Percentiles rank a stretch among this genome's conserved stretches.
These are phyloP conservation scores for Trimorus sp. DNA, from an alignment of 2,888 invertebrate genomes.

Conservation along the genomic window DNA sequence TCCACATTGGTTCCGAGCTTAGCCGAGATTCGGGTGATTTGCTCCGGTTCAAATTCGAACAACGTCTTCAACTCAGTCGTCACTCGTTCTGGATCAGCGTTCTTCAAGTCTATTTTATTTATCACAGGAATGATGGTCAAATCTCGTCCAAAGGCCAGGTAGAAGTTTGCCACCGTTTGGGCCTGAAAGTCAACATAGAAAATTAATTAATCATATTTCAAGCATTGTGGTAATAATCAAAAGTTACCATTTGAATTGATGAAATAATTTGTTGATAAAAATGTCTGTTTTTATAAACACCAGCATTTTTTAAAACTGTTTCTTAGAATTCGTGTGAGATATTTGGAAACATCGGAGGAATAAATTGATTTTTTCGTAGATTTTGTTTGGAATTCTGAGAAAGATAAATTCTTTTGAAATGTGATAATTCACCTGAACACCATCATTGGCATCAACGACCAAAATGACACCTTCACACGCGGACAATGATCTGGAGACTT, in stretches of 20 bases:
- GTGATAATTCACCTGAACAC: slow-evolving; percentile 82
- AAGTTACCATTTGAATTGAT: no score
- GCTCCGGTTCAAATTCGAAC: slow-evolving; percentile 89
- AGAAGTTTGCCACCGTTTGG: slow-evolving; percentile 98
- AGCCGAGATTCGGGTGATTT: slow-evolving; percentile 93
- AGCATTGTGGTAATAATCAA: no score
- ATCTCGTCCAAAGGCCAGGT: slow-evolving; percentile 92
- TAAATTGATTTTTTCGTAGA: no score
- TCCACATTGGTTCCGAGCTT: slow-evolving; percentile 94
- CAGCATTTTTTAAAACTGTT: no score
- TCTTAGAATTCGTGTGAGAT: no score
- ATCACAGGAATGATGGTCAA: slow-evolving; percentile 94
- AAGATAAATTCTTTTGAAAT: no score
- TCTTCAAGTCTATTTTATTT: slow-evolving; percentile 97
- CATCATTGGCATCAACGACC: slow-evolving; percentile 97
- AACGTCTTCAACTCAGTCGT: slow-evolving; percentile 89
- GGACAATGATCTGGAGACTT: slow-evolving; percentile 94
- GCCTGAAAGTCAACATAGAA: slow-evolving; percentile 86
- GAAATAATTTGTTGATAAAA: no score
- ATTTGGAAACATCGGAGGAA: no score
- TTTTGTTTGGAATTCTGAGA: no score
- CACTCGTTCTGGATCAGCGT: slow-evolving; percentile 93
- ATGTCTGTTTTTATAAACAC: no score
- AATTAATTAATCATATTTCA: no score
- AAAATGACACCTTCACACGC: slow-evolving; percentile 98